phyloP scores from a whole-genome alignment of 2,113 vertebrate species.

The Nannospalax galili region DNA sequence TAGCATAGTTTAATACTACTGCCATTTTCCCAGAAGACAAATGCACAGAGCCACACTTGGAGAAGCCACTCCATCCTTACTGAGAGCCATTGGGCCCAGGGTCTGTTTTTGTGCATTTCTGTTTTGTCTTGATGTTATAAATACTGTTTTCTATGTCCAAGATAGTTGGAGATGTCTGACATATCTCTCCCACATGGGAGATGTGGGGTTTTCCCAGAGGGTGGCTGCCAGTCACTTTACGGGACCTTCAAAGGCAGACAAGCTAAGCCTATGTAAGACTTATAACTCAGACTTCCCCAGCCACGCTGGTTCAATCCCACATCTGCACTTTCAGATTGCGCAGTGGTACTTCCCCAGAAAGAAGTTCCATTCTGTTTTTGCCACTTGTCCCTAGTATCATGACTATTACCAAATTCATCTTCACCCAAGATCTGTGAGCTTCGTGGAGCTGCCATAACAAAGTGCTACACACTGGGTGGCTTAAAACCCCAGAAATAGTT shows the following conservation, averaged over 20 bases:
- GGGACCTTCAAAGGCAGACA: neutral
- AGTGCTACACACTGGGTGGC: neutral
- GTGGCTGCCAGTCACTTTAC: neutral
- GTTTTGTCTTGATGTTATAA: neutral
- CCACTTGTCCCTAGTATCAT: neutral
- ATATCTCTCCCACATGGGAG: neutral
- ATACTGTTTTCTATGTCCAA: neutral
- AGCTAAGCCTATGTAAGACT: neutral
- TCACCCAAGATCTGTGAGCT: neutral
- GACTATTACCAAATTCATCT: neutral
- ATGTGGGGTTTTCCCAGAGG: neutral
- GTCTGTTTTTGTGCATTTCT: neutral
- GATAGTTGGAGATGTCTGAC: neutral
- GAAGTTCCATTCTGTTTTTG: neutral
- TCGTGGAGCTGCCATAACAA: neutral
- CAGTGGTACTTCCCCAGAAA: neutral
- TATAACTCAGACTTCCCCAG: neutral
- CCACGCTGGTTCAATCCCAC: neutral
- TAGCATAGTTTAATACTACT: neutral
- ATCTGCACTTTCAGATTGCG: neutral
- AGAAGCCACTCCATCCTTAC: neutral
- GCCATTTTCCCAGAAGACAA: neutral
- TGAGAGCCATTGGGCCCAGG: neutral
- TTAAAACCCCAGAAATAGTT: neutral
- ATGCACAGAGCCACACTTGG: neutral